Conservation (phyloP, 1,140 invertebrate genomes). For the Notospermus geniculatus region DNA sequence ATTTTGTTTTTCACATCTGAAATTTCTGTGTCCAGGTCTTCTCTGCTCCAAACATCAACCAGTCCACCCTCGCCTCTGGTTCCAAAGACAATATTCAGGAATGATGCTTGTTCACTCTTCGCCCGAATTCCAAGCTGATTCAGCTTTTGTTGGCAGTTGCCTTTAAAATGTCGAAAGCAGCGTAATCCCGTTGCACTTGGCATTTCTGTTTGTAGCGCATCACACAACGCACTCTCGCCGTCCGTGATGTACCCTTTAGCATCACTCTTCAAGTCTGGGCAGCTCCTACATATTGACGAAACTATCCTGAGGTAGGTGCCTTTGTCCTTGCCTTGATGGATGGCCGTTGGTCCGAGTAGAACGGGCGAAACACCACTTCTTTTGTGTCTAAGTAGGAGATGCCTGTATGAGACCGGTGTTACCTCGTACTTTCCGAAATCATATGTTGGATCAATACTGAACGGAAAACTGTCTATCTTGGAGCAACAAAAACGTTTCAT, state of each 20-base stretch:
- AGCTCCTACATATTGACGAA: too few species aligned
- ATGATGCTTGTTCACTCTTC: too few species aligned
- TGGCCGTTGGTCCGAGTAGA: background rate
- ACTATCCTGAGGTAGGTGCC: background rate
- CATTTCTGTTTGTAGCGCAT: background rate
- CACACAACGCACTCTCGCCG: background rate
- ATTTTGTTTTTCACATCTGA: too few species aligned
- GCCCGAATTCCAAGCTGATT: too few species aligned
- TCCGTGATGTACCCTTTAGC: background rate
- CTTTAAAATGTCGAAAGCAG: background rate
- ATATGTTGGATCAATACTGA: slow-evolving; percentile 2
- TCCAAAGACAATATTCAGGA: too few species aligned
- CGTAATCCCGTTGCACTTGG: background rate
- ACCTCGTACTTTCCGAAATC: slow-evolving; percentile 3
- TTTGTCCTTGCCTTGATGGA: background rate
- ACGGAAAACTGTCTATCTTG: too few species aligned
- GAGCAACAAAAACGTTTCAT: too few species aligned
- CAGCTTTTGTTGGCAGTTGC: background rate
- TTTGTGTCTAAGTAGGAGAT: background rate
- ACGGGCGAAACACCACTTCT: background rate
- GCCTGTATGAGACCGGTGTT: background rate
- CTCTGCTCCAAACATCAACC: too few species aligned
- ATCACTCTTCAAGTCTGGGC: background rate
- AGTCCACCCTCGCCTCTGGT: too few species aligned
- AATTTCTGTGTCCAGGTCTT: too few species aligned